A percentile compares a stretch with the other conserved stretches of the same genome.
These are phyloP conservation scores for Sander vitreus DNA, from an alignment of 2,113 vertebrate genomes.

Conservation along the genomic window DNA sequence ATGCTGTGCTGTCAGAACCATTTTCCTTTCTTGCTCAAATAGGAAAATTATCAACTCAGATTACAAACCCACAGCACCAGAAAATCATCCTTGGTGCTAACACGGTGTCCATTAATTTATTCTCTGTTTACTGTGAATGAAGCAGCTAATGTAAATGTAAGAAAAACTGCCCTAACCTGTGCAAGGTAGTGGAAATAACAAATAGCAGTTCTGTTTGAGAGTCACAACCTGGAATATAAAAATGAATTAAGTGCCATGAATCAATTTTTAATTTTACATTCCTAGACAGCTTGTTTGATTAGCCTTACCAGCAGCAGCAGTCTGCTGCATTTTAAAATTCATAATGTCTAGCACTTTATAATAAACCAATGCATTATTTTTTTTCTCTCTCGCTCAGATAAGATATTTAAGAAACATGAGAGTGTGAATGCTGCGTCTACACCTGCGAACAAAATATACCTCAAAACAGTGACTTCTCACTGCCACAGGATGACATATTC, in stretches of 20 bases:
- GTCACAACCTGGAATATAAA: conserved; percentile 13
- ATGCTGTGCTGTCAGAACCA: neutral
- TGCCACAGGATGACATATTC: conserved; percentile 70
- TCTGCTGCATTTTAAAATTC: conserved; percentile 51
- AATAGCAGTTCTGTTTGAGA: conserved; percentile 21
- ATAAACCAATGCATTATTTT: conserved; percentile 59
- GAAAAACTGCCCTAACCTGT: conserved; percentile 10
- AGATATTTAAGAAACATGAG: conserved; percentile 60
- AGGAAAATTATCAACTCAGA: conserved; percentile 2
- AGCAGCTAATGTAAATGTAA: neutral
- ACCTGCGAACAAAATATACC: conserved; percentile 78
- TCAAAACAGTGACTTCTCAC: conserved; percentile 78
- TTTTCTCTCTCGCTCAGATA: conserved; percentile 45
- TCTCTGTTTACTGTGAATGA: conserved; percentile 29
- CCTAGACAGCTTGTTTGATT: conserved; percentile 42
- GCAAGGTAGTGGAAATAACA: conserved; percentile 11
- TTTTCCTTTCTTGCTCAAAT: neutral
- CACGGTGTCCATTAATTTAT: neutral
- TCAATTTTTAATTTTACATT: conserved; percentile 48
- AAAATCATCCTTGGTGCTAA: neutral
- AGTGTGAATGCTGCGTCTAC: conserved; percentile 55
- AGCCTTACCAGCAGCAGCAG: conserved; percentile 54
- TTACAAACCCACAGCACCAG: neutral
- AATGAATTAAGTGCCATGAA: conserved; percentile 29
- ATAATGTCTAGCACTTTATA: conserved; percentile 78